These are phyloP conservation scores for Cheilosia soror DNA, from an alignment of 2,888 invertebrate genomes.

Conservation along the genomic window DNA sequence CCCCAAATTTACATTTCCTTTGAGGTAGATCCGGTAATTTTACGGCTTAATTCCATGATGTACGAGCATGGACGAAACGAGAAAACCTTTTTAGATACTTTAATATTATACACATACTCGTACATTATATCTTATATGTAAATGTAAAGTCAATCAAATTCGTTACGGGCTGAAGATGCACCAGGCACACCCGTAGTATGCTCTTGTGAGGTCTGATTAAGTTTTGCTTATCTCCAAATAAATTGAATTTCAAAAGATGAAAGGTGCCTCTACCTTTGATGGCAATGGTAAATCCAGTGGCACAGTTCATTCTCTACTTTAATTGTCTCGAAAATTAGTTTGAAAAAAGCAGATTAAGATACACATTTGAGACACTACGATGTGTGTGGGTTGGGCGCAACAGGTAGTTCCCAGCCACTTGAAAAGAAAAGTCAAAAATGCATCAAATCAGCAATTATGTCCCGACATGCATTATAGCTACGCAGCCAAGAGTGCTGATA, in stretches of 20 bases:
- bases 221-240: constrained; percentile 27
- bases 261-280: background rate
- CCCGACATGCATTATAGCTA: constrained; percentile 62
- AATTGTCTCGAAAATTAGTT: constrained; percentile 28
- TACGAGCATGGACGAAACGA: background rate
- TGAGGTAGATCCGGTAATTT: constrained; percentile 27
- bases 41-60: constrained; percentile 44
- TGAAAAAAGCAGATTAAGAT: constrained; percentile 24
- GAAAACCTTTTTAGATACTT: constrained; percentile 24
- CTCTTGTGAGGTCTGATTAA: constrained; percentile 30
- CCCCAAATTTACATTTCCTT: constrained; percentile 30
- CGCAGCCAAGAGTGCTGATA: constrained; percentile 46
- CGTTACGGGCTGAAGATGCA: background rate
- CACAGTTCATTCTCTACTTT: constrained; percentile 40
- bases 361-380: constrained; percentile 44
- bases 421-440: background rate
- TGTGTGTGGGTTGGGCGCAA: constrained; percentile 59
- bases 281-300: constrained; percentile 40
- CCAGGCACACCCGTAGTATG: no score
- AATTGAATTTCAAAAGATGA: constrained; percentile 17
- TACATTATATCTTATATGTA: constrained; percentile 13
- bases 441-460: constrained; percentile 59
- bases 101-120: no score
- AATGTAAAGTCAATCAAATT: constrained; percentile 50
- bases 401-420: constrained; percentile 63